Base-by-base conservation (phyloP, 2,797 vertebrate species). In the Peromyscus attwateri region DNA sequence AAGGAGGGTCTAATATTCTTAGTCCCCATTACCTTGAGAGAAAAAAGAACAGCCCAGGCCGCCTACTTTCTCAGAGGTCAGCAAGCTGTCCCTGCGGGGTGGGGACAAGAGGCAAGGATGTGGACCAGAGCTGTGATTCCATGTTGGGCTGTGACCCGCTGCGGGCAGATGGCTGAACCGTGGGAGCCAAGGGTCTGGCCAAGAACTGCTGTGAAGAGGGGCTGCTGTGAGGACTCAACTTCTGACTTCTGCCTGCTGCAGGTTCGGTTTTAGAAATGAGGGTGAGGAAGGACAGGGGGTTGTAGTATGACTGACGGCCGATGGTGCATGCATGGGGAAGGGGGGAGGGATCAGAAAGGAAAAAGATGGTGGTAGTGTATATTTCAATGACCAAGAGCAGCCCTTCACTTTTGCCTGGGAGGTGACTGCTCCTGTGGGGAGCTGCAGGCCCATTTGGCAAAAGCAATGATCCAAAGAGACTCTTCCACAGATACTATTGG, bases 161-260 rank as follows among this genome's bases (percentile, higher is more conserved):
- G n/a, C 0, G 0, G 49, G 13, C 40, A 34, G 73, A 55, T 90
- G 71, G 60, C 25, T 13, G 4, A 52, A 55, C 87, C 66, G 0
- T 23, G 49, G 27, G 66, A 90, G 88, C 92, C 34, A 57, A 84
- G 31, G 55, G 27, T 91, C 89, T 76, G 29, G 29, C 88, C n/a
- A 60, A 89, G 91, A 77, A 46, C 55, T 40, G 31, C 85, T 93
- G 84, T 92, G 87, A 82, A 77, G 66, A 90, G 66, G 55, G 71
- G n/a, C 27, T 31, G 0, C 40, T 73, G 11, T 43, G 87, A 93
- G 55, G 57, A 43, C 43, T 70, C 87, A 43, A 37, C 77, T 83
- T 57, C 4, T 91, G 57, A 70, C 85, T 73, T 70, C 95, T 80
- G 73, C 70, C 93, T 92, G 31, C 60, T 34, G 5, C 25, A 34